Conservation (phyloP, 2,888 invertebrate species). For the Ormia ochracea region DNA sequence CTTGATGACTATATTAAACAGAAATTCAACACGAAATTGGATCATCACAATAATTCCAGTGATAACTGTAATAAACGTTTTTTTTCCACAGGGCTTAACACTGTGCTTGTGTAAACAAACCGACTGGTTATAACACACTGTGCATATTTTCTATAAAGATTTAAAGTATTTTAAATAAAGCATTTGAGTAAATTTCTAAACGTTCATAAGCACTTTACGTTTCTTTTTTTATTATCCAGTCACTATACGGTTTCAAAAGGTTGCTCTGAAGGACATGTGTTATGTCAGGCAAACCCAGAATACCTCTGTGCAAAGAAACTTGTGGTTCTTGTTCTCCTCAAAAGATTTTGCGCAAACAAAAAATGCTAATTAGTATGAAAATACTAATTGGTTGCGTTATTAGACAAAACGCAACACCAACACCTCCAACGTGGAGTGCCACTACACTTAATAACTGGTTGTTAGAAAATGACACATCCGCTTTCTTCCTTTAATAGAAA, state of each 20-base stretch:
- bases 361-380: slow-evolving; percentile 54
- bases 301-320: neutral
- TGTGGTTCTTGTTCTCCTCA: neutral
- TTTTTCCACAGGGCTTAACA: too few species aligned
- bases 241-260: neutral
- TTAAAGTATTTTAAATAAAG: slow-evolving; percentile 51
- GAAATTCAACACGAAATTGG: too few species aligned
- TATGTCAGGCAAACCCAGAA: slow-evolving; percentile 21
- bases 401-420: slow-evolving; percentile 34
- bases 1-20: too few species aligned
- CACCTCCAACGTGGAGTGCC: slow-evolving; percentile 46
- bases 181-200: slow-evolving; percentile 32
- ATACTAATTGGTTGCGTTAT: slow-evolving; percentile 57
- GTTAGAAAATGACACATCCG: slow-evolving; percentile 51
- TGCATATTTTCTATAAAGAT: slow-evolving; percentile 46
- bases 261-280: slow-evolving; percentile 27
- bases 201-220: neutral
- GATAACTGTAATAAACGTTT: too few species aligned
- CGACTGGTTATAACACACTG: neutral
- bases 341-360: slow-evolving; percentile 25
- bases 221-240: neutral
- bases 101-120: neutral
- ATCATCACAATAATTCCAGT: too few species aligned
- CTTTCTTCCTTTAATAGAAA: slow-evolving; percentile 6
- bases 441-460: slow-evolving; percentile 33